phyloP scores from a whole-genome alignment of 2,797 vertebrate species.

The Microctenopoma lineatum region DNA sequence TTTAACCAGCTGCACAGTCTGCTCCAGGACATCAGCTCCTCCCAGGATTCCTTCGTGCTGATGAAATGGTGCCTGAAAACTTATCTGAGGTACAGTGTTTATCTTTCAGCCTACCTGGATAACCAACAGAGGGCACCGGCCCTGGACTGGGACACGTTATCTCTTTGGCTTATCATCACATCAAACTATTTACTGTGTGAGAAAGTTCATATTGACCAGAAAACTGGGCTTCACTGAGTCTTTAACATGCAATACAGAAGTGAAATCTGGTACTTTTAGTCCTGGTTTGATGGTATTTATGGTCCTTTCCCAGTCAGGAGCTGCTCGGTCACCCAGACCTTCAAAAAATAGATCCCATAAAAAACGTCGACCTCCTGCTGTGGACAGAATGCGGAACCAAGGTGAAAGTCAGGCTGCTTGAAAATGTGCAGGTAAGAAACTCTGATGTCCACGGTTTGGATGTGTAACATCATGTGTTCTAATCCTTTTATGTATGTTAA shows the following conservation, averaged over 20 bases:
- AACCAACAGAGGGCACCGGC: no score
- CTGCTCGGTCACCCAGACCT: conserved; percentile 2
- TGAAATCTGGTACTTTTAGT: background rate
- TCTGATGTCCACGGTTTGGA: no score
- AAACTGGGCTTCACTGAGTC: no score
- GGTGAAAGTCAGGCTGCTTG: conserved; percentile 43
- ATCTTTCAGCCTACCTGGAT: no score
- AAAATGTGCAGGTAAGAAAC: conserved; percentile 55
- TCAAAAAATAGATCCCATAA: conserved; percentile 10
- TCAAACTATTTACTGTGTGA: no score
- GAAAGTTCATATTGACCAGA: no score
- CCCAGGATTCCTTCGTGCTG: conserved; percentile 27
- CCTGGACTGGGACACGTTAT: no score
- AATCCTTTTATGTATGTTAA: no score
- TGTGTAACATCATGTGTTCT: no score
- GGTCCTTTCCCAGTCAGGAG: conserved; percentile 54
- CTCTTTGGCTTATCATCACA: no score
- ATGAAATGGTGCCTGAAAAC: conserved; percentile 50
- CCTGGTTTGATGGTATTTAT: conserved; percentile 13
- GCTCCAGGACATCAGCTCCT: conserved; percentile 39
- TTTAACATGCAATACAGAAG: background rate
- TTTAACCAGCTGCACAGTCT: conserved; percentile 44
- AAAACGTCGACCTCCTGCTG: conserved; percentile 43
- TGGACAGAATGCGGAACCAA: conserved; percentile 40
- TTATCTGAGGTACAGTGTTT: conserved; percentile 60